Evolutionary conservation across 2,888 invertebrate genomes (phyloP).

Genomic region (Hartigia nigra): DNA sequence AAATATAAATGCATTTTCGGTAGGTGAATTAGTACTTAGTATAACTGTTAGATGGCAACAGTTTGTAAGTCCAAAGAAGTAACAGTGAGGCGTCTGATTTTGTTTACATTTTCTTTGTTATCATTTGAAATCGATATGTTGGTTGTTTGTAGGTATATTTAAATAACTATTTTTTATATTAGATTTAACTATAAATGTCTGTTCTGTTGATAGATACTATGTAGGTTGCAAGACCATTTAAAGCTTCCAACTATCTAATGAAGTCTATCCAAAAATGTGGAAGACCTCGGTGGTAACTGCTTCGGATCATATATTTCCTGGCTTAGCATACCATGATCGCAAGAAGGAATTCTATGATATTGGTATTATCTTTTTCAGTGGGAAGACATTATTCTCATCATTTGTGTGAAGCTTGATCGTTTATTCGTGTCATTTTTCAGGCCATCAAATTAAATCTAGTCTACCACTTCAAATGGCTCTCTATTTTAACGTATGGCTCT

Average conservation of each 20-base stretch:
- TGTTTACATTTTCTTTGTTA: no score
- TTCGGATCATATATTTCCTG: constrained; percentile 68
- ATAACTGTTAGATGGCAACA: no score
- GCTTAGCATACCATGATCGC: constrained; percentile 59
- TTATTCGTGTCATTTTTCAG: constrained; percentile 58
- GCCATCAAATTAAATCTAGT: constrained; percentile 72
- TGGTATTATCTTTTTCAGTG: constrained; percentile 27
- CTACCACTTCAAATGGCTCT: constrained; percentile 85
- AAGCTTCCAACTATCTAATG: neutral
- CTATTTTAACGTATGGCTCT: constrained; percentile 83
- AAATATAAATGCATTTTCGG: no score
- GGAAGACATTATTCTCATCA: neutral
- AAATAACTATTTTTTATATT: neutral
- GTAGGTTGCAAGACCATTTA: neutral
- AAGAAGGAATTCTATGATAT: constrained; percentile 55
- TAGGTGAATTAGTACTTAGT: no score
- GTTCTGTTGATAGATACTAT: neutral
- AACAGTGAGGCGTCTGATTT: no score
- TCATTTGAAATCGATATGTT: no score
- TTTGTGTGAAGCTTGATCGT: constrained; percentile 1
- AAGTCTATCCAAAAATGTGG: constrained; percentile 52
- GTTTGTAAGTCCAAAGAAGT: no score
- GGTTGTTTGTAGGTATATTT: neutral
- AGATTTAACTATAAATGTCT: neutral
- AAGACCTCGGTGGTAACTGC: constrained; percentile 64